phyloP scores from a whole-genome alignment of 2,888 invertebrate species.

The Drosophila phalerata region DNA sequence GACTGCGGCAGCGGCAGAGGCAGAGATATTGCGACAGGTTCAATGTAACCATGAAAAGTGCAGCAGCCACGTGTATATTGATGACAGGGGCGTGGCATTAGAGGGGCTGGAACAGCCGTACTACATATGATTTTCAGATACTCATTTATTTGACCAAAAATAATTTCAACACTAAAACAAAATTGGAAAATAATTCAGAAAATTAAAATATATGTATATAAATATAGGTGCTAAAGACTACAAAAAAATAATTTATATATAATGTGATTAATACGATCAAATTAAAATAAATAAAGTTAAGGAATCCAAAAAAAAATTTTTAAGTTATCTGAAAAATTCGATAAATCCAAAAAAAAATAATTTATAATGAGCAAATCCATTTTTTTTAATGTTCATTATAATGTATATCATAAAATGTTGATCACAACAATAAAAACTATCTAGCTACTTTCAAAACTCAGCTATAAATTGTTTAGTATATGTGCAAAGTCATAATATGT shows the following conservation, averaged over 20 bases:
- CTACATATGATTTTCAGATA: neutral
- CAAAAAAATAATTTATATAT: no score
- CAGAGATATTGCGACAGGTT: conserved; percentile 55
- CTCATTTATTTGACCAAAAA: no score
- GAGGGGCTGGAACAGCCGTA: neutral
- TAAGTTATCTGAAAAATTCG: no score
- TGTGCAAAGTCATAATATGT: neutral
- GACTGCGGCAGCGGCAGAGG: conserved; percentile 16
- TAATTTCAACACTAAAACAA: neutral
- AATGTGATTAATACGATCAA: no score
- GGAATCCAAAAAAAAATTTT: no score
- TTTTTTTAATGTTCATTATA: neutral
- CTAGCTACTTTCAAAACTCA: neutral
- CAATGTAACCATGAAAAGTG: conserved; percentile 76
- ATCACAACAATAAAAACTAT: neutral
- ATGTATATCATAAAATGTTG: neutral
- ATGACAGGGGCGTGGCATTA: conserved; percentile 3
- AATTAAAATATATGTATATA: no score
- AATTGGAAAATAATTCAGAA: neutral
- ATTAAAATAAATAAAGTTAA: no score
- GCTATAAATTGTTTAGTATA: no score
- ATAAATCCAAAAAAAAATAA: no score
- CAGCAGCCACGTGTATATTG: conserved; percentile 49
- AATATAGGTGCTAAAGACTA: no score
- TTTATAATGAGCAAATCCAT: neutral